phyloP scores from a whole-genome alignment of 2,888 invertebrate genomes.

The Drosophila siamana region DNA sequence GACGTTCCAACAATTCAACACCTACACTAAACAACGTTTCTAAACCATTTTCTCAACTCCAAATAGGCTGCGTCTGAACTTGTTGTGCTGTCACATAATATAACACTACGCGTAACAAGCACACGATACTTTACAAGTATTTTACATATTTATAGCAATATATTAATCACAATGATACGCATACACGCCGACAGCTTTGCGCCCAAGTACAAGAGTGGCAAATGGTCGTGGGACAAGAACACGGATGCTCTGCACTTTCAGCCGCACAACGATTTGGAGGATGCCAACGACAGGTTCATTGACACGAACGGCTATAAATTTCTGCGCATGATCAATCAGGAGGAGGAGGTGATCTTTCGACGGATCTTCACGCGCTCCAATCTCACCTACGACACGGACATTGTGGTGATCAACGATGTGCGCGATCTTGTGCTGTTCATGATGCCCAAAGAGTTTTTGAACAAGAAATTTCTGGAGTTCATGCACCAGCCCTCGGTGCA shows the following conservation, averaged over 20 bases:
- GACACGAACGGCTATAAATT: constrained; percentile 73
- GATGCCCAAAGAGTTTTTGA: constrained; percentile 75
- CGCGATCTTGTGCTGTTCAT: constrained; percentile 82
- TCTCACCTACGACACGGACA: constrained; percentile 73
- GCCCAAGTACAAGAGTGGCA: constrained; percentile 79
- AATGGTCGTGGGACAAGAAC: constrained; percentile 77
- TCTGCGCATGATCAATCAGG: constrained; percentile 69
- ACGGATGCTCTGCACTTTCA: constrained; percentile 66
- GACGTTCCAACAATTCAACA: too few species aligned
- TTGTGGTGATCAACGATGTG: constrained; percentile 81
- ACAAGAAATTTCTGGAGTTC: constrained; percentile 75
- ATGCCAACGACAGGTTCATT: constrained; percentile 54
- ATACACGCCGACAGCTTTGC: constrained; percentile 67
- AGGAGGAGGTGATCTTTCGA: constrained; percentile 81
- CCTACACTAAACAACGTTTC: too few species aligned
- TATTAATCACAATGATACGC: constrained; percentile 29
- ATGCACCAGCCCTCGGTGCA: constrained; percentile 76
- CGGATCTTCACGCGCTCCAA: constrained; percentile 72
- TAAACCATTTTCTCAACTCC: too few species aligned
- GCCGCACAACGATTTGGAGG: constrained; percentile 40
- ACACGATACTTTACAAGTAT: too few species aligned
- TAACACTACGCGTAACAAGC: too few species aligned
- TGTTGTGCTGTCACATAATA: too few species aligned
- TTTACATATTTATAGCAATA: not conserved
- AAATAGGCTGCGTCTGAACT: too few species aligned